Conservation (phyloP, 2,113 vertebrate species). For the Geothlypis trichas region DNA sequence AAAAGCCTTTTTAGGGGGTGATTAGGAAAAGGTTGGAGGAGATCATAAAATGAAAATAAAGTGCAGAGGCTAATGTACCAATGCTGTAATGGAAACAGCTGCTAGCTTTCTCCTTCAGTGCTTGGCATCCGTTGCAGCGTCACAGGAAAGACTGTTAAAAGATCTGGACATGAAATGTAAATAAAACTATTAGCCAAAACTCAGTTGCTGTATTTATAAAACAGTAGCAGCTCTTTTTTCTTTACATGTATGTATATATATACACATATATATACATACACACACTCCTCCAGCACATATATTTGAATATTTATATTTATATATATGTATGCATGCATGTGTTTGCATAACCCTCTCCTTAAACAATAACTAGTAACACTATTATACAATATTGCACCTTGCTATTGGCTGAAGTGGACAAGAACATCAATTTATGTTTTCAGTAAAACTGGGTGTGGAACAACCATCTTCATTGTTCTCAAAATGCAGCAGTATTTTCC, state of each 20-base stretch:
- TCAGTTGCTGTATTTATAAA: not conserved
- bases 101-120: constrained; percentile 52
- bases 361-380: not conserved
- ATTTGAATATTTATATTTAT: not conserved
- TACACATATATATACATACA: not conserved
- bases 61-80: constrained; percentile 8
- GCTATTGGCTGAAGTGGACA: not conserved
- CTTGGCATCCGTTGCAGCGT: constrained; percentile 56
- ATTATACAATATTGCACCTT: not conserved
- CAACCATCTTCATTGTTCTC: not conserved
- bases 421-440: not conserved
- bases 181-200: constrained; percentile 47
- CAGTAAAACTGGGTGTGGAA: not conserved
- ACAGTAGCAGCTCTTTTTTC: not conserved
- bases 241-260: accelerated
- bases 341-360: not conserved
- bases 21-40: not conserved
- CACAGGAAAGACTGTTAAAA: constrained; percentile 56
- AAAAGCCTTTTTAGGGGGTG: not conserved
- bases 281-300: not conserved
- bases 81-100: constrained; percentile 66
- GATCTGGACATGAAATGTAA: constrained; percentile 52
- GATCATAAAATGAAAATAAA: constrained; percentile 17
- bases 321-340: accelerated
- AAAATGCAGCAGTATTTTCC: not conserved